Evolutionary conservation across 2,113 vertebrate genomes (phyloP).

Genomic region (Anolis sagrei): DNA sequence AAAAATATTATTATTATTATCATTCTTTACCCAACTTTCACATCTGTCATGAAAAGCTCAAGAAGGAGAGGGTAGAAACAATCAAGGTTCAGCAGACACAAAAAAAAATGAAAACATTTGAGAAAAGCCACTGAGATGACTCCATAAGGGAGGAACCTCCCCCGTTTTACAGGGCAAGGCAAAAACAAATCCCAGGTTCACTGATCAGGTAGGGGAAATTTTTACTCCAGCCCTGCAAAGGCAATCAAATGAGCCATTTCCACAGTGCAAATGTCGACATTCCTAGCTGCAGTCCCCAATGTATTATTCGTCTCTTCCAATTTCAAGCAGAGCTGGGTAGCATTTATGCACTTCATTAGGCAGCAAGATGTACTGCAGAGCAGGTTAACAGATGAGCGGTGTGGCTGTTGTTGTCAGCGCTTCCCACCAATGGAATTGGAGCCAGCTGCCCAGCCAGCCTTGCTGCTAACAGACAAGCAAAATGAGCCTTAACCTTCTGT

Average conservation of each 20-base stretch:
- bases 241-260: not conserved
- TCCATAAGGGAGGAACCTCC: not conserved
- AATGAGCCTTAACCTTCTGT: conserved; percentile 37
- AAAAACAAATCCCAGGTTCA: not conserved
- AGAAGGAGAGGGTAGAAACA: not conserved
- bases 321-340: conserved; percentile 37
- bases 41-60: not conserved
- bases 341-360: conserved; percentile 55
- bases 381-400: conserved; percentile 48
- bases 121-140: not conserved
- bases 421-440: conserved; percentile 52
- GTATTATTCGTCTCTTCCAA: conserved; percentile 37
- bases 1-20: too few species aligned
- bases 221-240: not conserved
- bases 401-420: conserved; percentile 62
- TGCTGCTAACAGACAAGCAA: conserved; percentile 43
- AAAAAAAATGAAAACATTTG: not conserved
- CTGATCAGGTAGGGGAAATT: not conserved
- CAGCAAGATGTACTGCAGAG: conserved; percentile 38
- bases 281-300: not conserved
- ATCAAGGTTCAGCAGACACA: not conserved
- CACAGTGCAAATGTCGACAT: not conserved
- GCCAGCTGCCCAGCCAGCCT: conserved; percentile 66
- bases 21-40: too few species aligned
- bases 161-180: not conserved